Evolutionary conservation across 2,888 invertebrate species (phyloP).

Genomic region (Sarcophaga carnaria): DNA sequence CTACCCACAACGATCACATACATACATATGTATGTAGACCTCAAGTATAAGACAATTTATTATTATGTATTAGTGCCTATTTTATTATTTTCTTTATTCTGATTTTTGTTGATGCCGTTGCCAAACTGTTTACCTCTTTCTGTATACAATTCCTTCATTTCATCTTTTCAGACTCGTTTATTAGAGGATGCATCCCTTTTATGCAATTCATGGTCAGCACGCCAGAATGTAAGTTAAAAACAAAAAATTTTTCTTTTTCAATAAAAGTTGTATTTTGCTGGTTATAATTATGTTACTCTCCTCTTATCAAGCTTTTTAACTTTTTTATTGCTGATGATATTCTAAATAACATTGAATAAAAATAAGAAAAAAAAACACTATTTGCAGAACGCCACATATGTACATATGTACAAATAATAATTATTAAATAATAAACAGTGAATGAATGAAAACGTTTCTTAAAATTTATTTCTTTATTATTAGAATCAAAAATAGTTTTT

Average conservation of each 20-base stretch:
- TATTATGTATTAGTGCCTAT: constrained; percentile 42
- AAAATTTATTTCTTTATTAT: too few species aligned
- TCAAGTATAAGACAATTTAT: constrained; percentile 37
- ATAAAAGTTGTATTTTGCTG: background rate
- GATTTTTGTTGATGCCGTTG: constrained; percentile 19
- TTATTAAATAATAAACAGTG: too few species aligned
- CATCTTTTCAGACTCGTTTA: constrained; percentile 90
- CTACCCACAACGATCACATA: background rate
- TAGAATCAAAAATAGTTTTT: too few species aligned
- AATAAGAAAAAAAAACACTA: too few species aligned
- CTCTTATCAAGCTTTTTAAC: too few species aligned
- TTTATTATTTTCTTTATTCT: background rate
- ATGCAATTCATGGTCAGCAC: constrained; percentile 95
- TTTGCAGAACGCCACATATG: too few species aligned
- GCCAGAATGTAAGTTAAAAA: constrained; percentile 91
- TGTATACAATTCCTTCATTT: constrained; percentile 55
- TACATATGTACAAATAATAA: too few species aligned
- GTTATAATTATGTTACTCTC: too few species aligned
- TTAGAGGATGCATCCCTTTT: constrained; percentile 94
- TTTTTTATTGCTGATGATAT: too few species aligned
- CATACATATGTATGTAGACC: background rate
- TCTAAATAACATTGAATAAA: too few species aligned
- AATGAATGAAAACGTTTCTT: too few species aligned
- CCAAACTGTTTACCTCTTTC: constrained; percentile 60
- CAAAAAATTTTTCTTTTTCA: constrained; percentile 47